Evolutionary conservation across 2,888 invertebrate genomes (phyloP), one percentile per base, ranked within the genome.

Genomic region (Tridacna gigas): DNA sequence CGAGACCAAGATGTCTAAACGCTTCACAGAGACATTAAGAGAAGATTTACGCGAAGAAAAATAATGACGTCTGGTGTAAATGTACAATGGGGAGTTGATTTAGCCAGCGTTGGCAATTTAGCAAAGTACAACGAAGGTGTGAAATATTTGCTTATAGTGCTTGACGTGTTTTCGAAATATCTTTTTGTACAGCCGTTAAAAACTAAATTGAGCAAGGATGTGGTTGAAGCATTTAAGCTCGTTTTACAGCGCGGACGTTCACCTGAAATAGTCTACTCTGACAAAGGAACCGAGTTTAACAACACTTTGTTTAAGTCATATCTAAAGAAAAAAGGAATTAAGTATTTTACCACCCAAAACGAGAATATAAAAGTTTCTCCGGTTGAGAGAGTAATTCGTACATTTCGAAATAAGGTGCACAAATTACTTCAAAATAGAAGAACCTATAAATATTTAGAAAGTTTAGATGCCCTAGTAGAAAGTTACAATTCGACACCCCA

Each of bases 1-100:
- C 12, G 71, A 26, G 78, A 61, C 63, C 48, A 66, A 25, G 66
- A 66, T 25, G 15, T 26, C 5, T 20, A n/a, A 12, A 73, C 51
- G 5, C 15, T 73, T 48, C 80, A 80, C 28, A 45, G 48, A 60
- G 61, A 45, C 11, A 67, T 83, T 3, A 74, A 67, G 15, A n/a
- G 83, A 51, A 74, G 74, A 74, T 76, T 73, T 18, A 71, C 28
- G n/a, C 51, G 80, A 11, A 20, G 25, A 11, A 48, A 69, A 45
- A 66, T 82, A 15, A 45, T 83, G 11, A 71, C 71, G 18, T 74
- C 79, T 45, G 51, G 66, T 15, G 60, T 86, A 15, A 76, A 80
- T 67, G 73, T 77, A 48, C 77, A 80, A 28, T 83, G 76, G 77
- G 77, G 80, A 51, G 65, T 47, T 1, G 80, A 83, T 45, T n/a